Base-by-base conservation (phyloP, 2,113 vertebrate species). In the Callionymus lyra region DNA sequence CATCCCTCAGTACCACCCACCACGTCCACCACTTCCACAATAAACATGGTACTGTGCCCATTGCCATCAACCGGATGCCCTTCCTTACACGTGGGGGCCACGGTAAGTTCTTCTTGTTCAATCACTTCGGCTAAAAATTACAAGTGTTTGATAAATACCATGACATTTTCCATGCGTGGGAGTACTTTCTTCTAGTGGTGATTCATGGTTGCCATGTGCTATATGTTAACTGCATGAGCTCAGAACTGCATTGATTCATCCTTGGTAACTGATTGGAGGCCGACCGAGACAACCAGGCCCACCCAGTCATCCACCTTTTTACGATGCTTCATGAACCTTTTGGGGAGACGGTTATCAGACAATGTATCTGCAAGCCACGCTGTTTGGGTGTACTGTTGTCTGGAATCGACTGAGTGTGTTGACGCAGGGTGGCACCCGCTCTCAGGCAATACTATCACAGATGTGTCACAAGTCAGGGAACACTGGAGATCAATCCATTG, bases 21-120 rank as follows among this genome's bases (percentile, higher is more conserved):
- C 91, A 92, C 45, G 90, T 93, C 63, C 90, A 94, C 79, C 90
- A 94, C 82, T 93, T 94, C 82, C 90, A 94, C 84, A 94, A 87
- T 80, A 92, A 92, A 70, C 90, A 91, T 67, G 90, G 90, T 65
- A 90, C 91, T 16, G 90, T 89, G 78, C 92, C 92, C 76, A 90
- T 94, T 82, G 91, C 91, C 82, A 94, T 94, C 86, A 93, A 94
- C 87, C 84, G 92, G 77, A 91, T 90, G 83, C 90, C 91, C 83
- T 92, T 94, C 72, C 86, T 92, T 69, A 91, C 91, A 46, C 87
- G 92, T 63, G 90, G 89, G 72, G 88, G 88, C 44, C 90, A 94
- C 77, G 91, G 91, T 94, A 88, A 89, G 91, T 47, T 12, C 32
- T 6, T 4, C 9, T 16, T 16, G 39, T 48, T 36, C 45, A 16